Evolutionary conservation across 1,140 invertebrate species (phyloP), one percentile per base, ranked within the genome.

Genomic region (Venustaconcha ellipsiformis): DNA sequence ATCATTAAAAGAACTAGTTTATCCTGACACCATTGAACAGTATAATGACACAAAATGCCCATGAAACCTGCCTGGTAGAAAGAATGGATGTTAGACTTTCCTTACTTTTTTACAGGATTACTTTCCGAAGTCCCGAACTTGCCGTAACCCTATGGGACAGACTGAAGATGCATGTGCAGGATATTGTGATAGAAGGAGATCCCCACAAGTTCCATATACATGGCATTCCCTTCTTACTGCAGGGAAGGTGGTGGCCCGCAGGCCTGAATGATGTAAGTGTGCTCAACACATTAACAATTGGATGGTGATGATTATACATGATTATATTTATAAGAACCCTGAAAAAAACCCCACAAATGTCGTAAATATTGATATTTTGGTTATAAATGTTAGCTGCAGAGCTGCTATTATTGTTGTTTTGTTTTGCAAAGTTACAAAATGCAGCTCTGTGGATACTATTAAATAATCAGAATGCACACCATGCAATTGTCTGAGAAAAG

Each of bases 241-340:
- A 83, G 59, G 83, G 83, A 30, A 78, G 72, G 20, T 84, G 83
- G 83, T 69, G 67, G 58, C 81, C 83, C 8, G 2, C 72, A 1
- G 80, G 78, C 6, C 57, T 84, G 13, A 84, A 84, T 64, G 67
- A 73, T 66, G 83, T 83, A 74, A 63, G 78, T 64, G 56, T 11
- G 14, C 63, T 15, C 17, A 60, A 56, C 20, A 56, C 12, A 55
- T 72, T 62, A 48, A 6, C 37, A 48, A 48, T 48, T 48, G 37
- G 6, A 48, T 48, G 37, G 11, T 48, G 37, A 0, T 6, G 11
- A 8, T 6, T 48, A 8, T 48, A 48, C 1, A 0, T 48, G 37
- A 6, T 48, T 48, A 8, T 6, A 0, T 6, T 48, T 48, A 48
- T 0, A 8, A 11, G 37, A 48, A 48, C 6, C 11, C 6, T 6